phyloP scores from a whole-genome alignment of 2,888 invertebrate species.

The Metallyticus violacea region DNA sequence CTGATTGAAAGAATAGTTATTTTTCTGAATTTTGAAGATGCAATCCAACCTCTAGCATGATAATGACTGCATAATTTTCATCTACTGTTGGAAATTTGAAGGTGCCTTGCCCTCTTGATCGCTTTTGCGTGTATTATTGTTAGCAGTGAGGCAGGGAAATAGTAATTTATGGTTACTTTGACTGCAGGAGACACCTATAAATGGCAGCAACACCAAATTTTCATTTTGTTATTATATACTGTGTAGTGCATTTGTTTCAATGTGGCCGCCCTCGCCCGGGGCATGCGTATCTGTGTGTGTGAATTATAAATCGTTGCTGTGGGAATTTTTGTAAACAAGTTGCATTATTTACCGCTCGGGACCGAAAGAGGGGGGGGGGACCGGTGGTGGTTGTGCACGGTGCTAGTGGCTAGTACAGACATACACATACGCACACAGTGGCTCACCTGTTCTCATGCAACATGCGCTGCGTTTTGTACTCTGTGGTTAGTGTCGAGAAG shows the following conservation, averaged over 20 bases:
- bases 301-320: constrained; percentile 19
- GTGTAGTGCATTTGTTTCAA: background rate
- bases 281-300: background rate
- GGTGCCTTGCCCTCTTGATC: background rate
- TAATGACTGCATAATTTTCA: too few species aligned
- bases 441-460: background rate
- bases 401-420: background rate
- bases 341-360: constrained; percentile 16
- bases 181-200: background rate
- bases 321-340: constrained; percentile 22
- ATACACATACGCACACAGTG: background rate
- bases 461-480: background rate
- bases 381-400: too few species aligned
- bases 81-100: background rate
- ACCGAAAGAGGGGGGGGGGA: background rate
- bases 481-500: background rate
- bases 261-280: background rate
- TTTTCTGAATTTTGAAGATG: too few species aligned
- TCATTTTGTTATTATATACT: background rate
- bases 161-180: background rate
- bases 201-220: background rate
- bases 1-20: too few species aligned
- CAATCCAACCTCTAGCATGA: too few species aligned
- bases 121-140: background rate
- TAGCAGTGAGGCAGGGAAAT: background rate